phyloP scores from a whole-genome alignment of 2,888 invertebrate species.

The Drosophila subsilvestris region DNA sequence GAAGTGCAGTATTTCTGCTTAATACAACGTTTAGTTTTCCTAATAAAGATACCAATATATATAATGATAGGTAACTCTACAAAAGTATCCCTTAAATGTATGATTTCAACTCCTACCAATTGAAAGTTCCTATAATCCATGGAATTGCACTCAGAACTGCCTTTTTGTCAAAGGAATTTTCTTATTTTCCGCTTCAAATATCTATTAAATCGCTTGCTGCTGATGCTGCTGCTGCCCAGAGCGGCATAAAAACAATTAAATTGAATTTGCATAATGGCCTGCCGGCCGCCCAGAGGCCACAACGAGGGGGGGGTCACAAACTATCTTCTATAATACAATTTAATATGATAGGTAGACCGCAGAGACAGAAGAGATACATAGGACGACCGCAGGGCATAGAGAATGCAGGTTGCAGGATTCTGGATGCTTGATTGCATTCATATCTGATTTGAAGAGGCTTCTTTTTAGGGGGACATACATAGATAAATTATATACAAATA shows the following conservation, averaged over 20 bases:
- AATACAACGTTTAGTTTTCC: too few relatives aligned
- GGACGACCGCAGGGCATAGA: constrained; percentile 30
- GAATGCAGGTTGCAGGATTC: neutral
- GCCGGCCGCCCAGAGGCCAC: neutral
- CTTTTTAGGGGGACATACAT: neutral
- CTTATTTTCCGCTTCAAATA: neutral
- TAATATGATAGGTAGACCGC: constrained; percentile 30
- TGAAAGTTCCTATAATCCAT: too few relatives aligned
- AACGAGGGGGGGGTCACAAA: neutral
- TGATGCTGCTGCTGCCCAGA: constrained; percentile 7
- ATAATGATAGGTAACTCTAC: neutral
- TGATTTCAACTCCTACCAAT: too few relatives aligned
- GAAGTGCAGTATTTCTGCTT: too few relatives aligned
- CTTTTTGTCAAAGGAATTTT: too few relatives aligned
- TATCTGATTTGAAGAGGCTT: constrained; percentile 14
- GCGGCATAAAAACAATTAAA: constrained; percentile 40
- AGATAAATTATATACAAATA: too few relatives aligned
- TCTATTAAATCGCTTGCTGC: neutral
- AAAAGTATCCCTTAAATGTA: neutral
- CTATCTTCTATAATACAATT: constrained; percentile 26
- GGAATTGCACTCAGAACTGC: too few relatives aligned
- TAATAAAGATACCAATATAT: too few relatives aligned
- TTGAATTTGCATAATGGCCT: constrained; percentile 42
- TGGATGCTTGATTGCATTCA: constrained; percentile 24
- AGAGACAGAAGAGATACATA: constrained; percentile 21